Evolutionary conservation across 2,888 invertebrate genomes (phyloP).

Genomic region (Cetonia aurata): DNA sequence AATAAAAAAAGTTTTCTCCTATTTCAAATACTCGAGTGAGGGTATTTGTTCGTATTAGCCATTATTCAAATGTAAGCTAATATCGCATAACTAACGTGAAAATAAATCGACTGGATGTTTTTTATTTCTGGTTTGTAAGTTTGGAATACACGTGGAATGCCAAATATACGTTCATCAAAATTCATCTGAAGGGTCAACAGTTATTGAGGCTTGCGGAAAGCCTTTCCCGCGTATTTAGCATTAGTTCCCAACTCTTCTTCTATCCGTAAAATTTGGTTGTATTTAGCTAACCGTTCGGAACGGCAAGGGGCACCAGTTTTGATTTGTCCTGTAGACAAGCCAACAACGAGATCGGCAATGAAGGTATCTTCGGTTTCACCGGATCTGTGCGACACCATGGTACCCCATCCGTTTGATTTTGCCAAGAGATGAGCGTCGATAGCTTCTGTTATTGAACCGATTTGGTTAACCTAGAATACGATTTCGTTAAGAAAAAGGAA

Average conservation of each 20-base stretch:
- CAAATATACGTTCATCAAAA: too few relatives aligned
- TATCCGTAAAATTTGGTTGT: conserved; percentile 79
- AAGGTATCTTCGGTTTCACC: conserved; percentile 99
- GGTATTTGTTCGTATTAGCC: too few relatives aligned
- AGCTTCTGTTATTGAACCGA: conserved; percentile 98
- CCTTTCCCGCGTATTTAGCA: conserved; percentile 93
- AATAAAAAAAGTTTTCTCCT: too few relatives aligned
- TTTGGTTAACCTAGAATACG: conserved; percentile 64
- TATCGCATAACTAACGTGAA: too few relatives aligned
- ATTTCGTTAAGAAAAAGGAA: not conserved
- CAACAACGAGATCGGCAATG: conserved; percentile 98
- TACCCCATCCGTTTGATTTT: conserved; percentile 94
- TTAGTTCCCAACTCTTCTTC: conserved; percentile 93
- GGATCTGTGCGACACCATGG: conserved; percentile 98
- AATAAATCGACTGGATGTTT: too few relatives aligned
- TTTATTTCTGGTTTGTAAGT: too few relatives aligned
- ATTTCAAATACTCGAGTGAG: too few relatives aligned
- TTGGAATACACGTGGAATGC: too few relatives aligned
- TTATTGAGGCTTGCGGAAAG: conserved; percentile 67
- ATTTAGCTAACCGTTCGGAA: conserved; percentile 97
- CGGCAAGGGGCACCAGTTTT: conserved; percentile 99
- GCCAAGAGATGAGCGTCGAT: conserved; percentile 92
- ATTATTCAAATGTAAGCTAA: too few relatives aligned
- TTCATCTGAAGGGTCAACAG: conserved; percentile 4
- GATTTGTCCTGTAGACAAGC: conserved; percentile 98